A percentile compares a stretch with the other conserved stretches of the same genome.
Evolutionary conservation across 2,113 vertebrate genomes (phyloP).

Genomic region (Pluvialis apricaria): DNA sequence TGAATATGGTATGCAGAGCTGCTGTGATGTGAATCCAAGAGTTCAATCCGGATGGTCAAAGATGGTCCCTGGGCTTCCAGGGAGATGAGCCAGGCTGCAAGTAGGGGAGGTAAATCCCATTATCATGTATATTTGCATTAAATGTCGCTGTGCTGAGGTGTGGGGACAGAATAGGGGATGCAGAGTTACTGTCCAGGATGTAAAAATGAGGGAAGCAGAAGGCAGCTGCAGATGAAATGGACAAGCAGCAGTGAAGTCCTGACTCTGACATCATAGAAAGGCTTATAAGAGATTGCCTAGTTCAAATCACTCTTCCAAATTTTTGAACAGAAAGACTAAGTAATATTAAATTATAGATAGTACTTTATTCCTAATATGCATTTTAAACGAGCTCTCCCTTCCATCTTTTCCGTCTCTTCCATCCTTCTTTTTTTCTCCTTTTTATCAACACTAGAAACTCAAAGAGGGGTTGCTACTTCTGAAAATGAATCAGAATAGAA

Average conservation of each 20-base stretch:
- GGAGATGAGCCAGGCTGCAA: not conserved
- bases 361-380: not conserved
- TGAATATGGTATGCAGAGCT: not conserved
- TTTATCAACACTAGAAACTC: not conserved
- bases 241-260: not conserved
- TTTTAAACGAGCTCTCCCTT: not conserved
- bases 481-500: not conserved
- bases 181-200: not conserved
- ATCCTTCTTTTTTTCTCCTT: not conserved
- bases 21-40: not conserved
- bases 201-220: not conserved
- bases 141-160: not conserved
- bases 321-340: not conserved
- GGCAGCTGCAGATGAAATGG: not conserved
- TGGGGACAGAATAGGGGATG: not conserved
- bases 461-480: not conserved
- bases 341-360: not conserved
- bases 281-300: not conserved
- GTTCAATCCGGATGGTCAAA: not conserved
- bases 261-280: not conserved
- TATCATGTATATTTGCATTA: not conserved
- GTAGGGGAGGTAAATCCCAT: not conserved
- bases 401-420: not conserved
- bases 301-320: not conserved
- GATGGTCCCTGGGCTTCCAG: too few species aligned